Percentiles rank a stretch among this genome's conserved stretches.
phyloP scores from a whole-genome alignment of 1,140 invertebrate genomes.

The Pseudomyrmex dendroicus region DNA sequence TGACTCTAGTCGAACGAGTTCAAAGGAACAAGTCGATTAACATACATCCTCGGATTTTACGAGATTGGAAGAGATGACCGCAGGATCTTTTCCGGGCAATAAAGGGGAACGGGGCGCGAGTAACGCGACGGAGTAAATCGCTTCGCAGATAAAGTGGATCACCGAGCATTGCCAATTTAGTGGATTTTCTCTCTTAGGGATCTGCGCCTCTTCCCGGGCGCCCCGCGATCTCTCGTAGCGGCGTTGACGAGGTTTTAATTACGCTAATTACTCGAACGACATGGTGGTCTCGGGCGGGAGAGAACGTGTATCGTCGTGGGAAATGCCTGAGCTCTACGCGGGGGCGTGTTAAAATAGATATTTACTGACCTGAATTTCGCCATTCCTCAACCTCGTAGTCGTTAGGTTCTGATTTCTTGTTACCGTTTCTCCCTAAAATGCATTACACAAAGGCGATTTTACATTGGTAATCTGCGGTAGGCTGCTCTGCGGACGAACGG shows the following conservation, averaged over 20 bases:
- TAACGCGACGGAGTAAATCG: conserved; percentile 67
- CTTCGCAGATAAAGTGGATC: conserved; percentile 68
- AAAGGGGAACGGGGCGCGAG: conserved; percentile 63
- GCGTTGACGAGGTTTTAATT: conserved; percentile 75
- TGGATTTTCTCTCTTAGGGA: conserved; percentile 62
- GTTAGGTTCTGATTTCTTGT: conserved; percentile 81
- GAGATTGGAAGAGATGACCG: conserved; percentile 43
- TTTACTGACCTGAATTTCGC: conserved; percentile 86
- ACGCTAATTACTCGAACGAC: conserved; percentile 75
- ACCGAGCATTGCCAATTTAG: conserved; percentile 68
- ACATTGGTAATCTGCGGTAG: conserved; percentile 47
- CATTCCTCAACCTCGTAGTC: conserved; percentile 87
- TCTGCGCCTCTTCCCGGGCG: neutral
- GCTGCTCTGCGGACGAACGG: conserved; percentile 19
- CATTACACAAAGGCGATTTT: conserved; percentile 72
- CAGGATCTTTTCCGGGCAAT: conserved; percentile 61
- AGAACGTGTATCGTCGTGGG: conserved; percentile 68
- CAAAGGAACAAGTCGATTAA: conserved; percentile 1
- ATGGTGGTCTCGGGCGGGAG: conserved; percentile 41
- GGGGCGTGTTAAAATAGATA: conserved; percentile 71
- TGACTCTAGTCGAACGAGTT: neutral
- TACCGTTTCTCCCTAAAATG: conserved; percentile 79
- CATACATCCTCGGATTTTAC: conserved; percentile 41
- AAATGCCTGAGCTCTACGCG: conserved; percentile 58
- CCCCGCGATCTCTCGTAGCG: conserved; percentile 27